Percentiles rank a stretch among this genome's conserved stretches.
Conservation (phyloP, 1,140 invertebrate genomes). For the Rhagoletis pomonella region DNA sequence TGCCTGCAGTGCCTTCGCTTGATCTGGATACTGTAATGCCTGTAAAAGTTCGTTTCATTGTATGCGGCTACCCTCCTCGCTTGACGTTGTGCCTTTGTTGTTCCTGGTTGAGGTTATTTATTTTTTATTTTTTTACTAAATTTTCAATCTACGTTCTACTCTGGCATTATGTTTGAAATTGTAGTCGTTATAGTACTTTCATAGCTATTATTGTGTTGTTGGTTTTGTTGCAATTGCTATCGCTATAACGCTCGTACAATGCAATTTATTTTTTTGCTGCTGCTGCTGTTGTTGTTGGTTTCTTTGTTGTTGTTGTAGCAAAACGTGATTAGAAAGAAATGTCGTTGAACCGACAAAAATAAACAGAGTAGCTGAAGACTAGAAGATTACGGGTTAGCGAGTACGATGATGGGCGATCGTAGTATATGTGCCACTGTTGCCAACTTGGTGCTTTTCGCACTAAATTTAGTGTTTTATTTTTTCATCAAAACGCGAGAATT, state of each 20-base stretch:
- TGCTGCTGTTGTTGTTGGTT: background rate
- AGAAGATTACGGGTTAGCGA: slow-evolving; percentile 25
- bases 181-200: slow-evolving; percentile 19
- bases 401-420: background rate
- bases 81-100: slow-evolving; percentile 10
- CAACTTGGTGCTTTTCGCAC: too few species aligned
- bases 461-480: too few species aligned
- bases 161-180: slow-evolving; percentile 1
- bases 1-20: background rate
- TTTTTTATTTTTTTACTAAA: slow-evolving; percentile 13
- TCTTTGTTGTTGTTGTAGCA: background rate
- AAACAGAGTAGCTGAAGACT: background rate
- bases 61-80: background rate
- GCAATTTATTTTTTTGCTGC: background rate
- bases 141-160: background rate
- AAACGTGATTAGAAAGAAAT: slow-evolving; percentile 49
- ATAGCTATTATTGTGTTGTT: background rate
- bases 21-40: background rate
- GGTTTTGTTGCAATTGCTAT: slow-evolving; percentile 31
- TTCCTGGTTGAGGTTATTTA: slow-evolving; percentile 31
- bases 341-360: slow-evolving; percentile 46
- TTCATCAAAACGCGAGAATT: too few species aligned
- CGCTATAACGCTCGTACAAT: slow-evolving; percentile 4
- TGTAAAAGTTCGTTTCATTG: background rate
- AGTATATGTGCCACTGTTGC: background rate